Evolutionary conservation across 2,888 invertebrate species (phyloP), one percentile per base, ranked within the genome.

Genomic region (Ariolimax columbianus): DNA sequence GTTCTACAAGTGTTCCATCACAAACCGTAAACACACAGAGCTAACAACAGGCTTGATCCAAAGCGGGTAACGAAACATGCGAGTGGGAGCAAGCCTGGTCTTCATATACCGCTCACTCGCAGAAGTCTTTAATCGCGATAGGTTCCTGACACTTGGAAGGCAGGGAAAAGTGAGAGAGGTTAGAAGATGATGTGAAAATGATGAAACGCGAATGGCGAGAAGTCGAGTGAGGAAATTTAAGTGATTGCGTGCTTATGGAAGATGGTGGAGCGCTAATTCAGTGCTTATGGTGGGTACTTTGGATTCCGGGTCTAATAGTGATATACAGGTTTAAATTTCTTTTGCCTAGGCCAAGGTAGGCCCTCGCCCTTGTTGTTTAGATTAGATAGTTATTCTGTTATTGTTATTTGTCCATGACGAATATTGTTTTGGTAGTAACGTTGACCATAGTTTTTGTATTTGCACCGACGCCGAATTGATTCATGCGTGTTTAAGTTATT

Each of bases 111-210:
- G 83, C 77, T 40, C 47, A n/a, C 33, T 63, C 30, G 6, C 43
- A 68, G 14, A 26, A 36, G 36, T 78, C 30, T 55, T 84, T 79
- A 72, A 72, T 51, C 55, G 30, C 55, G 47, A n/a, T 55, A 70
- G 55, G 38, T 38, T 72, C n/a, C 38, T 63, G 63, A 59, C 63
- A 36, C n/a, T 78, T 78, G 6, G 47, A 30, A 11, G n/a, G 55
- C n/a, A 63, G 43, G 63, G 79, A 33, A 78, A 63, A 55, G 43
- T 59, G 36, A 75, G 75, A 19, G 36, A 17, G 1, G 55, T 55
- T 23, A 26, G 73, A 47, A 26, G 66, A 73, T 4, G 72, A 73
- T n/a, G n/a, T 33, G 33, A 9, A 26, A 82, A 7, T 40, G 73
- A 86, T 73, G 26, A 11, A 38, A 59, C n/a, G 17, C 40, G 26